Evolutionary conservation across 2,888 invertebrate species (phyloP), one percentile per base, ranked within the genome.

Genomic region (Parnassius mnemosyne): DNA sequence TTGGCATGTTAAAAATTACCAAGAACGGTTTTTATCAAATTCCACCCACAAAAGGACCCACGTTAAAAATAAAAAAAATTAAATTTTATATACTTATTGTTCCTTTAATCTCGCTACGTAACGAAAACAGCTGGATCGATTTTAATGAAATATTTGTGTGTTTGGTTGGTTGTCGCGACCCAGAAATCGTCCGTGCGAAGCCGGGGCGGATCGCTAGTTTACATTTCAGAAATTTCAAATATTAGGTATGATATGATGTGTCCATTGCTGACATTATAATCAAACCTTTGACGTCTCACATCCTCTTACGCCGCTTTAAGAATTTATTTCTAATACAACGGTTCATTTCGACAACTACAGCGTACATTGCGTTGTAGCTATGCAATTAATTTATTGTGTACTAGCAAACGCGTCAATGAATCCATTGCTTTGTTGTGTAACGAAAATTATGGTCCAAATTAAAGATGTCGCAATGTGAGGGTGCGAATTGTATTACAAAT

Each of bases 401-500:
- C 3, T n/a, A 13, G 52, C 49, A 13, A 10, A 65, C 34, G 9
- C 57, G 58, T 65, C 75, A 71, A 72, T 78, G 76, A 64, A 73
- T 57, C 16, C 0, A 10, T 43, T 49, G 10, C 20, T 7, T 3
- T 52, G 3, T 25, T 12, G 49, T 2, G 46, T 2, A 9, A 25
- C 16, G 42, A 7, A 13, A 61, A 56, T 41, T 56, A 60, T 70
- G 57, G 67, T 71, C 68, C 61, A 49, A 62, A 61, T 68, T 52
- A 60, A 70, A 75, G 77, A 81, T 79, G 72, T 69, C 72, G 74
- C 77, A 78, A 85, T 76, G 74, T 84, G 73, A 82, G 87, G 87
- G 86, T 77, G 87, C 76, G 83, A 79, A 72, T 72, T 68, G 75
- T 74, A 87, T 88, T 84, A 85, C 83, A 81, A 83, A 84, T 85